Percentiles rank a stretch among this genome's conserved stretches.
Conservation (phyloP, 1,140 invertebrate genomes). For the Anadara kagoshimensis region DNA sequence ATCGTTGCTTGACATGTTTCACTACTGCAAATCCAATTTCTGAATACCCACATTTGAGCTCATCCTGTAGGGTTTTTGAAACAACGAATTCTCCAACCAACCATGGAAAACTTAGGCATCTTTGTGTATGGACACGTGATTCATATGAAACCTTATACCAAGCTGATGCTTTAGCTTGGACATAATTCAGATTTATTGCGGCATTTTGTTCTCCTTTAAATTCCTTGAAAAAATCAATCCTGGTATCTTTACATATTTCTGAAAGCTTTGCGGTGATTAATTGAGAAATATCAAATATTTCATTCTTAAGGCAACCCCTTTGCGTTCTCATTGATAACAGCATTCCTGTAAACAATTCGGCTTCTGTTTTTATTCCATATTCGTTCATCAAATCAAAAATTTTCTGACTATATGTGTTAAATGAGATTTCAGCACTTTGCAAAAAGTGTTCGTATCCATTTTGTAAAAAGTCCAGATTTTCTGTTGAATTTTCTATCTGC, state of each 20-base stretch:
- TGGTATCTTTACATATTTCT: not conserved
- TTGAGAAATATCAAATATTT: conserved; percentile 14
- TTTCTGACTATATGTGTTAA: conserved; percentile 9
- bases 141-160: conserved; percentile 17
- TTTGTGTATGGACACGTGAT: too few relatives aligned
- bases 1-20: too few relatives aligned
- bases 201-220: conserved; percentile 13
- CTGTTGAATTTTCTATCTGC: not conserved
- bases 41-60: too few relatives aligned
- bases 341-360: conserved; percentile 20
- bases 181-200: not conserved
- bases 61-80: too few relatives aligned
- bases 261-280: conserved; percentile 11
- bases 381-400: conserved; percentile 9
- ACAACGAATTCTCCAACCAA: not conserved
- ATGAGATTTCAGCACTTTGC: not conserved
- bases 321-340: conserved; percentile 1
- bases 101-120: conserved; percentile 22
- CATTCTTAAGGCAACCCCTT: conserved; percentile 12
- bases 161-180: conserved; percentile 10
- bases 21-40: too few relatives aligned
- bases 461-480: not conserved
- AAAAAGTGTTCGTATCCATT: conserved; percentile 10
- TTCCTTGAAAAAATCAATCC: conserved; percentile 20
- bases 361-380: conserved; percentile 31